A percentile compares a stretch with the other conserved stretches of the same genome.
phyloP scores from a whole-genome alignment of 2,888 invertebrate genomes.

The Pristionchus maxplancki region DNA sequence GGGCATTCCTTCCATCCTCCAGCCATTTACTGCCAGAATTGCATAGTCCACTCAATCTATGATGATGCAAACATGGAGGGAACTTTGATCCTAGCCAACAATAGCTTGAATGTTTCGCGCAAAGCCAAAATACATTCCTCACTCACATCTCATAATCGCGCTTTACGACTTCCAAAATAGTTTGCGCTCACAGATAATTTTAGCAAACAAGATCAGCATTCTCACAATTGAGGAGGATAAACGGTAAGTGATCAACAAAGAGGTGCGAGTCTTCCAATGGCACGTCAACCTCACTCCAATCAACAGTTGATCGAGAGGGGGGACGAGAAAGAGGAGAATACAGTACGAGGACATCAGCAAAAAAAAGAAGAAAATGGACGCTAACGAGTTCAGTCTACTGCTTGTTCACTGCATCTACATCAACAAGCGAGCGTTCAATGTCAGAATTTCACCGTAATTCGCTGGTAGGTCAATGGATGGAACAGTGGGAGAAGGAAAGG shows the following conservation, averaged over 20 bases:
- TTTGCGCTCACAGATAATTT: neutral
- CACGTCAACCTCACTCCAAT: neutral
- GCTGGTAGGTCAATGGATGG: neutral
- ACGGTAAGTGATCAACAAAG: neutral
- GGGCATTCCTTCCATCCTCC: neutral
- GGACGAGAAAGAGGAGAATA: neutral
- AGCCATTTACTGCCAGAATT: neutral
- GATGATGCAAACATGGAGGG: neutral
- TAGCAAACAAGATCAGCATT: neutral
- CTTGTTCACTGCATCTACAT: constrained; percentile 4
- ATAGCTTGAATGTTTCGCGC: neutral
- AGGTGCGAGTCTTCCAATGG: neutral
- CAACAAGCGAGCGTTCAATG: neutral
- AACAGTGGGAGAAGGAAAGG: neutral
- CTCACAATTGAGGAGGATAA: neutral
- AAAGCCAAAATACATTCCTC: neutral
- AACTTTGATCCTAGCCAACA: neutral
- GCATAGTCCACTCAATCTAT: neutral
- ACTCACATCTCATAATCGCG: no score
- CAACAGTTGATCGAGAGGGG: neutral
- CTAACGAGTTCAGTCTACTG: neutral
- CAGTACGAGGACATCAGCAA: neutral
- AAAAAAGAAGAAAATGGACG: neutral
- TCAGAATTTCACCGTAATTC: neutral
- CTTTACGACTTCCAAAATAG: neutral